phyloP scores from a whole-genome alignment of 2,113 vertebrate species.

The Acinonyx jubatus region DNA sequence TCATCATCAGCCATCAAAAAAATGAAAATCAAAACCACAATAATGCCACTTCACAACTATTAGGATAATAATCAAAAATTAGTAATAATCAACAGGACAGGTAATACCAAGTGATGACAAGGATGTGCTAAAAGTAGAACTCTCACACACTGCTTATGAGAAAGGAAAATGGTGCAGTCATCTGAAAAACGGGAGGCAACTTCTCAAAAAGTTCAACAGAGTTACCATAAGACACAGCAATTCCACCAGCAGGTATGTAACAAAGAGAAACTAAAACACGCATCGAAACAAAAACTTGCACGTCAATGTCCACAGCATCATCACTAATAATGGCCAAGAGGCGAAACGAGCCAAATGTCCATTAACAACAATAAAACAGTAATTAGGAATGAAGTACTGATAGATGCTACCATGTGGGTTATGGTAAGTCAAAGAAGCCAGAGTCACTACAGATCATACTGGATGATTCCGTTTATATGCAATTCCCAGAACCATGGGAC shows the following conservation, averaged over 20 bases:
- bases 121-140: background rate
- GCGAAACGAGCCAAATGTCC: background rate
- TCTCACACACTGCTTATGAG: background rate
- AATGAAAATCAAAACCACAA: conserved; percentile 24
- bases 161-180: background rate
- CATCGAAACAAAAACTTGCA: background rate
- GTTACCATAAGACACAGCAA: background rate
- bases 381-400: background rate
- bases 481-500: background rate
- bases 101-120: background rate
- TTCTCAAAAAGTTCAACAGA: background rate
- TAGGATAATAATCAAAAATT: background rate
- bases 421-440: background rate
- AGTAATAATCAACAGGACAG: background rate
- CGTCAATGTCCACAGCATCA: background rate
- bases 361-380: background rate
- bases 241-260: background rate
- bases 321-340: background rate
- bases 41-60: background rate
- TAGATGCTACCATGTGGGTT: background rate
- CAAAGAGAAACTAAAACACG: background rate
- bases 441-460: background rate
- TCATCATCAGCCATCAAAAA: background rate
- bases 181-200: background rate
- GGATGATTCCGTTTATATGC: background rate